These are phyloP conservation scores for Campoplex nolae DNA, from an alignment of 2,888 invertebrate species.

Conservation along the genomic window DNA sequence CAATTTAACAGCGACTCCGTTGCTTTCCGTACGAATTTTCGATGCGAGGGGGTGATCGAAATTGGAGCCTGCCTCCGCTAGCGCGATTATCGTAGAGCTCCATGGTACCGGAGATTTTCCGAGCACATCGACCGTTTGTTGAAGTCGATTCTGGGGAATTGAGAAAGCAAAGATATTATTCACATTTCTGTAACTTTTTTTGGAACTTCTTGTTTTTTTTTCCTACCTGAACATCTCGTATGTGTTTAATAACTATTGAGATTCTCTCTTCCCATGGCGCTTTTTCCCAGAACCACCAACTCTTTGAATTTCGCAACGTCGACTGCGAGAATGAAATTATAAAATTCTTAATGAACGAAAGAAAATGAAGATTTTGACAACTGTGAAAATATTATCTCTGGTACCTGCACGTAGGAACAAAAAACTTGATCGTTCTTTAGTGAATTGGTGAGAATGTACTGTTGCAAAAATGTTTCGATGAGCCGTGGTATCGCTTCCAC, in stretches of 20 bases:
- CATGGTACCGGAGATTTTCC: slow-evolving; percentile 83
- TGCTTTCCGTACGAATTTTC: slow-evolving; percentile 81
- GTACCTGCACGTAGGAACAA: slow-evolving; percentile 83
- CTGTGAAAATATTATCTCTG: background rate
- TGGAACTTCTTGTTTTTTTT: background rate
- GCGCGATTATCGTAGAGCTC: slow-evolving; percentile 78
- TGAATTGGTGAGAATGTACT: slow-evolving; percentile 83
- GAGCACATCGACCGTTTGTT: slow-evolving; percentile 79
- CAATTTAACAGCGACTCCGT: slow-evolving; percentile 83
- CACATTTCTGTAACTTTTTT: background rate
- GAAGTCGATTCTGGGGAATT: slow-evolving; percentile 77
- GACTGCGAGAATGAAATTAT: slow-evolving; percentile 69
- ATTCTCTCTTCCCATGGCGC: slow-evolving; percentile 82
- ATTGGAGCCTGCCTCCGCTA: slow-evolving; percentile 78
- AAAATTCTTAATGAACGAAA: background rate
- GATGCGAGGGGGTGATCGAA: slow-evolving; percentile 81
- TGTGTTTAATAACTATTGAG: slow-evolving; percentile 76
- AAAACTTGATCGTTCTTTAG: slow-evolving; percentile 84
- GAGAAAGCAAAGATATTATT: background rate
- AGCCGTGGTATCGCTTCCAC: slow-evolving; percentile 80
- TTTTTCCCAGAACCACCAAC: slow-evolving; percentile 81
- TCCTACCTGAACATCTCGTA: slow-evolving; percentile 78
- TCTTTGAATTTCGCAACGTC: slow-evolving; percentile 76
- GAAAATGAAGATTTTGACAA: background rate
- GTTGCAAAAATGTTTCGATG: slow-evolving; percentile 81